phyloP scores from a whole-genome alignment of 2,797 vertebrate species.

The Girardinus metallicus region DNA sequence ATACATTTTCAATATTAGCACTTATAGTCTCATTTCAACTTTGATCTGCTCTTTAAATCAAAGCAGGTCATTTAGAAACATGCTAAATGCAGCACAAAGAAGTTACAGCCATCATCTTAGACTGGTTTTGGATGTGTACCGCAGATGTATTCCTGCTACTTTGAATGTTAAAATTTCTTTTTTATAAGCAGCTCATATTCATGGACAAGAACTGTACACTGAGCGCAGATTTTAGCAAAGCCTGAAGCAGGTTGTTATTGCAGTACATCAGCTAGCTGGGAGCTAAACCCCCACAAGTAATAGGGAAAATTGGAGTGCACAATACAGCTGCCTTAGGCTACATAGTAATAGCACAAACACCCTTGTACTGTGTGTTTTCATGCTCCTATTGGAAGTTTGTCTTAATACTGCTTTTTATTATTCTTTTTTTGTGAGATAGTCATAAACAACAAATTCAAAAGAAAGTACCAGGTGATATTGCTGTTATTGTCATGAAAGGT shows the following conservation, averaged over 20 bases:
- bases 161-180: slow-evolving; percentile 45
- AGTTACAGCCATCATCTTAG: not conserved
- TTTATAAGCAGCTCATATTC: slow-evolving; percentile 60
- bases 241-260: slow-evolving; percentile 80
- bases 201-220: slow-evolving; percentile 41
- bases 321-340: slow-evolving; percentile 71
- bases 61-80: not conserved
- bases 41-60: not conserved
- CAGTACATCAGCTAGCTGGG: slow-evolving; percentile 70
- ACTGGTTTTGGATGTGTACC: slow-evolving; percentile 32
- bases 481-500: not conserved
- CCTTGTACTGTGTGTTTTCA: slow-evolving; percentile 43
- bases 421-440: not conserved
- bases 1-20: not conserved
- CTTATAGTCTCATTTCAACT: not conserved
- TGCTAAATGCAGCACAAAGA: not conserved
- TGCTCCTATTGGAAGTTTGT: slow-evolving; percentile 25
- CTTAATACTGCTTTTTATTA: not conserved
- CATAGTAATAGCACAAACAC: slow-evolving; percentile 68
- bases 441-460: not conserved
- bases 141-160: slow-evolving; percentile 17
- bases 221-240: slow-evolving; percentile 63
- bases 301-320: slow-evolving; percentile 69
- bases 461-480: not conserved
- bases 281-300: slow-evolving; percentile 74